phyloP scores from a whole-genome alignment of 2,113 vertebrate species.

The Peromyscus polionotus region DNA sequence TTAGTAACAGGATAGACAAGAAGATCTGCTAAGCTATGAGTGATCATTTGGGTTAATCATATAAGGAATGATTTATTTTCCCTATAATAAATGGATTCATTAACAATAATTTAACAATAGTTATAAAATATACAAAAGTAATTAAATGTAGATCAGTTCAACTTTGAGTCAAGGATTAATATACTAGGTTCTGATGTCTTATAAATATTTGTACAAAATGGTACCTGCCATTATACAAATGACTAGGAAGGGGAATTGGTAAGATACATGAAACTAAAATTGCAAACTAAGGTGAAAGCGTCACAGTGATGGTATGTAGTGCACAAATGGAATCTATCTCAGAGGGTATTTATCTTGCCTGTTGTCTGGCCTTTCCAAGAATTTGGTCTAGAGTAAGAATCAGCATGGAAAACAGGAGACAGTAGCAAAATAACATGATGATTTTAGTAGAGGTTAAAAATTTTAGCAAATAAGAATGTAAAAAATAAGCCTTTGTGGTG shows the following conservation, averaged over 20 bases:
- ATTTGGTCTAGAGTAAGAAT: neutral
- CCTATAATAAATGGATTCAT: neutral
- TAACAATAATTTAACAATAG: neutral
- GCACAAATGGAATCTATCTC: neutral
- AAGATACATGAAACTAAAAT: neutral
- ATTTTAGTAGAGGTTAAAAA: constrained; percentile 3
- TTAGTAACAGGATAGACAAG: neutral
- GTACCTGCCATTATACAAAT: neutral
- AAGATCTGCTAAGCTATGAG: neutral
- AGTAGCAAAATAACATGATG: neutral
- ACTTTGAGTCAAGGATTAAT: neutral
- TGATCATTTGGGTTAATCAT: fast-evolving
- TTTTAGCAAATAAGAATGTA: neutral
- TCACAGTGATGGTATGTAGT: neutral
- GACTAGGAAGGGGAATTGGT: too few species aligned
- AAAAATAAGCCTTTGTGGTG: neutral
- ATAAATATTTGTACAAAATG: neutral
- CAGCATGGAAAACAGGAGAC: neutral
- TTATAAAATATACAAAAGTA: neutral
- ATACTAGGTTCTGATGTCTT: neutral
- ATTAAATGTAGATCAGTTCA: neutral
- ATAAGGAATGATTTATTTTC: neutral
- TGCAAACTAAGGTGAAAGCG: neutral
- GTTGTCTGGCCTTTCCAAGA: neutral
- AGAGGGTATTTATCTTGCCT: neutral